A percentile compares a stretch with the other conserved stretches of the same genome.
Conservation (phyloP, 2,797 vertebrate genomes). For the Gymnoscopelus microlampas region DNA sequence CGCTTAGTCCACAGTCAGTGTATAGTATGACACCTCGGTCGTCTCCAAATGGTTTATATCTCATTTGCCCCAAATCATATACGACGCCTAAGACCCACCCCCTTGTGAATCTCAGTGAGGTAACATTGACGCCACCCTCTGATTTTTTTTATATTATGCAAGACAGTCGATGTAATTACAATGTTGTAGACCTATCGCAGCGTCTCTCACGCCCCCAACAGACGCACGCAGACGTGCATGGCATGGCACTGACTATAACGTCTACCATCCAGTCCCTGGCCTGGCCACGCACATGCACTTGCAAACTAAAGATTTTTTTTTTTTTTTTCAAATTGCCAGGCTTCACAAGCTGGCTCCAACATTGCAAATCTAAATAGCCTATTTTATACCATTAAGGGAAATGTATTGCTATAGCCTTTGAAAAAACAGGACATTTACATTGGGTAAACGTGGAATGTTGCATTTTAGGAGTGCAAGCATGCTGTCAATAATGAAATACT, state of each 20-base stretch:
- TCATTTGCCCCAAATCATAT: constrained; percentile 80
- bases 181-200: constrained; percentile 56
- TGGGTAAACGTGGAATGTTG: too few species aligned
- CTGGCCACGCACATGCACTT: background rate
- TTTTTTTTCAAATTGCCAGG: too few species aligned
- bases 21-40: constrained; percentile 27
- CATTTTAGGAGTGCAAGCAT: too few species aligned
- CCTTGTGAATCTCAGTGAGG: constrained; percentile 74
- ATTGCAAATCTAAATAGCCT: constrained; percentile 11
- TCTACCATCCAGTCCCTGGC: background rate
- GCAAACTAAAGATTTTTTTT: too few species aligned
- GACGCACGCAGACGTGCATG: constrained; percentile 68
- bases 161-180: constrained; percentile 67
- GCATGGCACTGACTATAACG: background rate
- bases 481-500: constrained; percentile 19
- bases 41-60: constrained; percentile 69
- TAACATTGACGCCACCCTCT: constrained; percentile 77
- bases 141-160: constrained; percentile 72
- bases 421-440: too few species aligned
- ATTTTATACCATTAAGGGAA: too few species aligned
- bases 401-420: too few species aligned
- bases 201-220: constrained; percentile 73
- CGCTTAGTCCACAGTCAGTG: background rate
- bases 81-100: constrained; percentile 74
- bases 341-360: constrained; percentile 18